Evolutionary conservation across 1,140 invertebrate genomes (phyloP).

Genomic region (Diploscapter pachys): DNA sequence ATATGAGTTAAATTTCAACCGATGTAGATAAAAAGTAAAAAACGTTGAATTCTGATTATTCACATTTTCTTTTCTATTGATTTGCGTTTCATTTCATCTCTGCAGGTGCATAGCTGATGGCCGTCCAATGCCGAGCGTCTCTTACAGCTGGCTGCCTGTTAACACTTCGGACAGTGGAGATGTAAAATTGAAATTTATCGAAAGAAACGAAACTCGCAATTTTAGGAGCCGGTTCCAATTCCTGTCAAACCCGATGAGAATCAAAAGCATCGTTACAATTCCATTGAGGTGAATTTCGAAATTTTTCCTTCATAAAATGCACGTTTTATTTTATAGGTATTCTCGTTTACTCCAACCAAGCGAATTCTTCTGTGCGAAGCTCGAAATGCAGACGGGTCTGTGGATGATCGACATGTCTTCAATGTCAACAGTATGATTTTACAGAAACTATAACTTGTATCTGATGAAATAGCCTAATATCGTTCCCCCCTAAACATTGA

Average conservation of each 20-base stretch:
- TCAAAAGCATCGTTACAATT: slow-evolving; percentile 48
- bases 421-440: slow-evolving; percentile 43
- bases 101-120: slow-evolving; percentile 50
- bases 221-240: slow-evolving; percentile 51
- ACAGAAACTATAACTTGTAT: not conserved
- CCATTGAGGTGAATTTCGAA: slow-evolving; percentile 23
- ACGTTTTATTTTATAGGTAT: slow-evolving; percentile 17
- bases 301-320: too few relatives aligned
- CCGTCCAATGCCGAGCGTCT: slow-evolving; percentile 51
- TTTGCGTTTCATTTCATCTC: too few relatives aligned
- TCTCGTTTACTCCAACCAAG: slow-evolving; percentile 45
- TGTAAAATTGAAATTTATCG: slow-evolving; percentile 17
- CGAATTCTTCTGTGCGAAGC: slow-evolving; percentile 53
- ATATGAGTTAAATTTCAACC: too few relatives aligned
- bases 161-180: slow-evolving; percentile 46
- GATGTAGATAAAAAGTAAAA: too few relatives aligned
- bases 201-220: slow-evolving; percentile 6
- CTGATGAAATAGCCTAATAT: too few relatives aligned
- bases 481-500: too few relatives aligned
- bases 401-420: slow-evolving; percentile 49
- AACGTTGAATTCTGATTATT: too few relatives aligned
- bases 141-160: slow-evolving; percentile 55
- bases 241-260: slow-evolving; percentile 31
- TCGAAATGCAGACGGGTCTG: slow-evolving; percentile 53
- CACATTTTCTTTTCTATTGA: too few relatives aligned